Evolutionary conservation across 1,140 invertebrate species (phyloP), one percentile per base, ranked within the genome.

Genomic region (Tetramorium parvispinum): DNA sequence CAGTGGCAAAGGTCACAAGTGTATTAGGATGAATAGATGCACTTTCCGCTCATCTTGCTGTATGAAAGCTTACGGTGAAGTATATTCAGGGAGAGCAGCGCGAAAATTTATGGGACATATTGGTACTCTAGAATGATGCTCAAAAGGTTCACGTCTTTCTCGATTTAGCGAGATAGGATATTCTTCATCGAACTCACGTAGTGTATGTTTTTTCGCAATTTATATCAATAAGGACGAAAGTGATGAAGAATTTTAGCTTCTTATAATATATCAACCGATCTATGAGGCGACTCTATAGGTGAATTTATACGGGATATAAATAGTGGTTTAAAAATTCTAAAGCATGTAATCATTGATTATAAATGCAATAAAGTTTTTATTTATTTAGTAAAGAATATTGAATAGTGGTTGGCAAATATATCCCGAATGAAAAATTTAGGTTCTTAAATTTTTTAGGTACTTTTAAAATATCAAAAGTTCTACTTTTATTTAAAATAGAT

Each of bases 31-130:
- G 55, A 32, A 66, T 79, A 53, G 61, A 46, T 77, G 55, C 61
- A 49, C n/a, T 37, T 65, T 18, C 1, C 21, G 55, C 59, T 51
- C 27, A 68, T 79, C 13, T 79, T 79, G 24, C 27, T 21, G 16
- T 68, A 79, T 51, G n/a, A 79, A 37, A 16, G 27, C 8, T 46
- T 46, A 61, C 10, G 24, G 6, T 51, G n/a, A 79, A 37, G 27
- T 51, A 49, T 49, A 78, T 66, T 65, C 24, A 46, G n/a, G 43
- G 65, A n/a, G 21, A 24, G 13, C 16, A 40, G 6, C 43, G 6
- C 24, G 43, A n/a, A 66, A 59, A 65, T 51, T 78, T 55, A 78
- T 78, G 24, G 43, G 10, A 79, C 32, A 79, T 37, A 51, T 68
- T 24, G 46, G 27, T 65, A n/a, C 55, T 77, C 24, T 43, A 63